A percentile compares a stretch with the other conserved stretches of the same genome.
Evolutionary conservation across 92 coral and sea anemone species (phyloP).

Genomic region (Parazoanthus atlanticus): DNA sequence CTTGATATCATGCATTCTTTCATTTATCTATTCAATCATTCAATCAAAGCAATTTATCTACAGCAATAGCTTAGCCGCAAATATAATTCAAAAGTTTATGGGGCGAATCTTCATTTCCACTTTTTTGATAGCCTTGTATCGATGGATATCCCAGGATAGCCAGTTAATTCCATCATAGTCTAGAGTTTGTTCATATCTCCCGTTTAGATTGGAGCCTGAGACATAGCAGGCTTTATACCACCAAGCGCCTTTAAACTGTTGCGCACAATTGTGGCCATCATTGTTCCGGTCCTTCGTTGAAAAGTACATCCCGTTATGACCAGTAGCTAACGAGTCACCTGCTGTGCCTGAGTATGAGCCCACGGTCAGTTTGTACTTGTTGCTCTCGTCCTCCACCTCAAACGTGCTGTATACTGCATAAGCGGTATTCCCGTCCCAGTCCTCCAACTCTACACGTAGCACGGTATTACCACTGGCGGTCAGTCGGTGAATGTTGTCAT

Average conservation of each 20-base stretch:
- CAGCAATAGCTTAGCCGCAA: background rate
- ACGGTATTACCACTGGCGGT: background rate
- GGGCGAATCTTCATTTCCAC: background rate
- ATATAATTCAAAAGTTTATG: background rate
- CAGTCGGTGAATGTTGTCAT: background rate
- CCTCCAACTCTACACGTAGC: background rate
- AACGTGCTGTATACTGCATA: background rate
- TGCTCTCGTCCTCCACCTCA: background rate
- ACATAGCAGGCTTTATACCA: constrained; percentile 18
- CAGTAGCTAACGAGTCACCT: background rate
- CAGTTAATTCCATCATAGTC: background rate
- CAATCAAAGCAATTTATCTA: background rate
- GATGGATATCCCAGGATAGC: background rate
- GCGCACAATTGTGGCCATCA: background rate
- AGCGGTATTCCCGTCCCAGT: background rate
- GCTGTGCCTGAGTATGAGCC: constrained; percentile 2
- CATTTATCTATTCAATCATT: background rate
- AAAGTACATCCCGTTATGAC: background rate
- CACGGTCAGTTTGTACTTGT: background rate
- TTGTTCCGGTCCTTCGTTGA: background rate
- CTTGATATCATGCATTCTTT: too few species aligned
- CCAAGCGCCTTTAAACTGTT: constrained; percentile 15
- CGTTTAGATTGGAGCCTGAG: background rate
- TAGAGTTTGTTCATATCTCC: background rate
- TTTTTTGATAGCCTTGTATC: background rate